These are phyloP conservation scores for Genyomyrus donnyi DNA, from an alignment of 2,113 vertebrate species.

Conservation along the genomic window DNA sequence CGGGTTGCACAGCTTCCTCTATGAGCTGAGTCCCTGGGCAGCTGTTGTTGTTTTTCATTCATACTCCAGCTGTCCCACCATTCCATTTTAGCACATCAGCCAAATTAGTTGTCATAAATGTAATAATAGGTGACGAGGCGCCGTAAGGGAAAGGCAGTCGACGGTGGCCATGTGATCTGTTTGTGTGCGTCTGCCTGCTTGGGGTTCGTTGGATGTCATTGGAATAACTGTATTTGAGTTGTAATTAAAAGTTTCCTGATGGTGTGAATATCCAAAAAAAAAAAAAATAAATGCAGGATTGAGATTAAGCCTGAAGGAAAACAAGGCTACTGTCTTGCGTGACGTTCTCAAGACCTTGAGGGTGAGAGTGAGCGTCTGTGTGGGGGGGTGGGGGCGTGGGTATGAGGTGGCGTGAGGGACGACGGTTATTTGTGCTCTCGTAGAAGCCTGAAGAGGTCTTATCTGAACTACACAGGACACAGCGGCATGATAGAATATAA, in stretches of 20 bases:
- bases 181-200: not conserved
- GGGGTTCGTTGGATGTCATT: not conserved
- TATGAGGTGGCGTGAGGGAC: not conserved
- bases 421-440: not conserved
- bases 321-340: not conserved
- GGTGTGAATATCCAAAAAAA: not conserved
- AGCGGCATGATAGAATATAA: not conserved
- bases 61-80: not conserved
- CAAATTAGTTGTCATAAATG: slow-evolving; percentile 1
- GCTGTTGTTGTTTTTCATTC: not conserved
- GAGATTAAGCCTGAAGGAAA: not conserved
- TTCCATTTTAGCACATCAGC: not conserved
- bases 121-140: not conserved
- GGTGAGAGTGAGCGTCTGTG: not conserved
- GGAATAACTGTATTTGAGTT: not conserved
- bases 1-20: not conserved
- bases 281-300: not conserved
- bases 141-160: not conserved
- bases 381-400: not conserved
- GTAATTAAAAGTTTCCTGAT: not conserved
- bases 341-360: not conserved
- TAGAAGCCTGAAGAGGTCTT: not conserved
- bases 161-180: not conserved
- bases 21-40: not conserved
- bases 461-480: slow-evolving; percentile 21